phyloP scores from a whole-genome alignment of 2,797 vertebrate species.

The Gobio occitaniae region DNA sequence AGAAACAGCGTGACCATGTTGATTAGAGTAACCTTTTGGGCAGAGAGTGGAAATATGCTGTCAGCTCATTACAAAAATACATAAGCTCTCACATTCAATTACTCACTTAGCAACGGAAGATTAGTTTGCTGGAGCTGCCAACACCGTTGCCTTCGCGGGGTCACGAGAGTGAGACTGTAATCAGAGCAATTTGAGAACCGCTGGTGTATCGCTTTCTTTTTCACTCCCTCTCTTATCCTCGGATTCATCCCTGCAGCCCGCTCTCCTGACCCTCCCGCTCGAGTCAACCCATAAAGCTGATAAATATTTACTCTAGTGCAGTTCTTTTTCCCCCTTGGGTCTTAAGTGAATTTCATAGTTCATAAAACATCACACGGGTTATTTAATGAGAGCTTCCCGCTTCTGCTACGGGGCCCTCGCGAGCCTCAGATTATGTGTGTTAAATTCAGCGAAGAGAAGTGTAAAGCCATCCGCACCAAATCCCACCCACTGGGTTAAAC shows the following conservation, averaged over 20 bases:
- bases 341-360: slow-evolving; percentile 67
- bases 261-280: slow-evolving; percentile 56
- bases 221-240: slow-evolving; percentile 61
- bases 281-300: slow-evolving; percentile 63
- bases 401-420: slow-evolving; percentile 46
- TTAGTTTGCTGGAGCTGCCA: slow-evolving; percentile 79
- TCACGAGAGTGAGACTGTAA: slow-evolving; percentile 77
- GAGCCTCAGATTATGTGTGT: slow-evolving; percentile 44
- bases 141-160: slow-evolving; percentile 74
- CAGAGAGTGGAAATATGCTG: slow-evolving; percentile 81
- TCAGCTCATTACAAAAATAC: slow-evolving; percentile 88
- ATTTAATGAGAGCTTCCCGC: slow-evolving; percentile 55
- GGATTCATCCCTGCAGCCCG: slow-evolving; percentile 67
- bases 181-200: slow-evolving; percentile 73
- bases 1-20: slow-evolving; percentile 82
- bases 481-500: slow-evolving; percentile 22
- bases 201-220: slow-evolving; percentile 69
- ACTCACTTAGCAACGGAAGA: slow-evolving; percentile 80
- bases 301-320: slow-evolving; percentile 65
- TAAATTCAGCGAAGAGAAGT: slow-evolving; percentile 42
- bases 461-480: slow-evolving; percentile 41
- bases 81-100: slow-evolving; percentile 90
- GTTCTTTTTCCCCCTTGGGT: slow-evolving; percentile 49
- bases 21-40: slow-evolving; percentile 78
- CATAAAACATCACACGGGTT: slow-evolving; percentile 66